Base-by-base conservation (phyloP, 2,113 vertebrate genomes). In the Otocyon megalotis region DNA sequence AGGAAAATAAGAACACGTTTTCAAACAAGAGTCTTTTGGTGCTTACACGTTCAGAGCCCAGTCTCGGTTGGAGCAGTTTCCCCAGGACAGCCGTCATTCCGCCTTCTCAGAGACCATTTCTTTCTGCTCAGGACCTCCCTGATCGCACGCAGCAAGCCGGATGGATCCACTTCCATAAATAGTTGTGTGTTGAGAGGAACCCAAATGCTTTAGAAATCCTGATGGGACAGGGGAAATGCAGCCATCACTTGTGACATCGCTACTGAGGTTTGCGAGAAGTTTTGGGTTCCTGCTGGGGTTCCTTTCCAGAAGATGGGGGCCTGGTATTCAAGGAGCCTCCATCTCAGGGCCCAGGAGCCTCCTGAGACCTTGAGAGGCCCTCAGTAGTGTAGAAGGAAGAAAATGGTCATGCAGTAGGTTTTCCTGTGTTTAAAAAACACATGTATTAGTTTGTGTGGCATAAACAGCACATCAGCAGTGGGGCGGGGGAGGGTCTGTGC, bases 171-270 rank as follows among this genome's bases (percentile, higher is more conserved):
- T 58, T 65, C 87, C 24, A 24, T 74, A 95, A 94, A 93, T 20
- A 86, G 83, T 71, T 1, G 0, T n/a, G 58, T 95, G 58, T 3
- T 10, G 37, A 50, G 43, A 82, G 60, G 37, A 43, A 48, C 50
- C 74, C 60, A n/a, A n/a, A 80, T 26, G 22, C 67, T 71, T 84
- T 50, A 71, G 22, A 90, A 95, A 72, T n/a, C 63, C 20, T 24
- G 32, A 67, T 15, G 15, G 77, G 53, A 63, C 7, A 28, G 3
- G 28, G 48, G 50, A 82, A 80, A 37, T 77, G n/a, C n/a, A 58
- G 20, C 15, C 1, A 0, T 94, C n/a, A 2, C 4, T 17, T 1
- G 22, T 50, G 80, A 93, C 5, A 8, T 89, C 13, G 9, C 17
- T 56, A 50, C 79, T 50, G 54, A 26, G 76, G 19, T n/a, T 76